Evolutionary conservation across 1,140 invertebrate genomes (phyloP), one percentile per base, ranked within the genome.

Genomic region (Dreissena rostriformis): DNA sequence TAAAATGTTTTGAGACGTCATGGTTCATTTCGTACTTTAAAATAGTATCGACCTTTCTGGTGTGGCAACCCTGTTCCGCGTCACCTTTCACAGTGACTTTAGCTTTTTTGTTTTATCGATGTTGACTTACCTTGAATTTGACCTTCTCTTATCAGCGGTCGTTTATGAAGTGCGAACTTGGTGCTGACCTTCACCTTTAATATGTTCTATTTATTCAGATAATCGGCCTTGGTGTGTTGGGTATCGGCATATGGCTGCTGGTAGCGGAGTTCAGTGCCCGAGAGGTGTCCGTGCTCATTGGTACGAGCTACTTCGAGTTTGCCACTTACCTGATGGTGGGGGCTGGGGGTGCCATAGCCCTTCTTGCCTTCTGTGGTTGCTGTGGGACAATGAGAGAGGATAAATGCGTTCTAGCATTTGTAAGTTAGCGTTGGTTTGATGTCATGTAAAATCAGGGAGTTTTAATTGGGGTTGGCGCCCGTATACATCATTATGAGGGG

Each of bases 341-440:
- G 0, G 91, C 90, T 7, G 91, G 91, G 26, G 91, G 91, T 14
- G 83, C 90, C 14, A 89, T 92, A 65, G 90, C 91, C 0, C 85
- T 92, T 14, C 85, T 92, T 19, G 91, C 91, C 6, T 92, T 92
- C 84, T 92, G 91, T 87, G 91, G 91, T 8, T 92, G 91, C 82
- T 92, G 91, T 76, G 91, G 91, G 7, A 92, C 91, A 15, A 92
- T 92, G 88, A 86, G 90, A 26, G 91, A 92, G 82, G 91, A 92
- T 77, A 91, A 84, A 88, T 92, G 90, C 87, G 91, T 92, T 22
- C 84, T 92, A 28, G 91, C 90, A 70, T 92, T 92, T 91, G 91
- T 92, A 88, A 91, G 91, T 91, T 57, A 57, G 28, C 12, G 5
- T 17, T 68, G 4, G 22, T 6, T 61, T 61, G 57, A 19, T 19